Conservation (phyloP, 2,888 invertebrate species). For the Bursaphelenchus okinawaensis region DNA sequence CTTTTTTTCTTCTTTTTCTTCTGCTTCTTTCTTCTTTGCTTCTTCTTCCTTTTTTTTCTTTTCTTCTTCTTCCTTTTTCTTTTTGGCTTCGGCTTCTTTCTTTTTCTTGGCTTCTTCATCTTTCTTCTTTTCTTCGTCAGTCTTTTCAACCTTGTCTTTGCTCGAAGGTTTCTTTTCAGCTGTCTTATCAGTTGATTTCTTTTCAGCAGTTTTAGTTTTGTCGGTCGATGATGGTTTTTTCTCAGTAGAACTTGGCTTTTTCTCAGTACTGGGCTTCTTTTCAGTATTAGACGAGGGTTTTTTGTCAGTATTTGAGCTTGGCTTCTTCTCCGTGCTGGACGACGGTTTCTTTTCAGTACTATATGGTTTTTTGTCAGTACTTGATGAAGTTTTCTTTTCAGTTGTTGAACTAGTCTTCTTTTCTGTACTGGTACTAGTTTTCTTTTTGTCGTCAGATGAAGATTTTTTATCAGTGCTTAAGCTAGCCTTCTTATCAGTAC, state of each 20-base stretch:
- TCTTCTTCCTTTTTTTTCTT: constrained; percentile 14
- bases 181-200: neutral
- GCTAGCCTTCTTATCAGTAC: neutral
- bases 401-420: neutral
- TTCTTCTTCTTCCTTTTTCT: neutral
- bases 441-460: neutral
- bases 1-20: constrained; percentile 10
- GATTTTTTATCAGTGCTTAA: neutral
- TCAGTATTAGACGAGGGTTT: too few species aligned
- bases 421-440: neutral
- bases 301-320: neutral
- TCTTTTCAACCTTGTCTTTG: neutral
- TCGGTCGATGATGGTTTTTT: neutral
- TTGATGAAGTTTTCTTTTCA: too few species aligned
- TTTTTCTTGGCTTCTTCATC: constrained; percentile 4
- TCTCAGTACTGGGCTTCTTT: neutral
- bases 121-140: constrained; percentile 1
- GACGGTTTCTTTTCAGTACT: neutral
- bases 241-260: neutral
- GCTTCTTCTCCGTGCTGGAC: neutral
- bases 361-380: neutral
- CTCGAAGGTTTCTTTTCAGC: neutral
- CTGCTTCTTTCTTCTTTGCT: constrained; percentile 18
- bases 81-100: constrained; percentile 9
- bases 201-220: neutral